Evolutionary conservation across 1,140 invertebrate species (phyloP), one percentile per base, ranked within the genome.

Genomic region (Dreissena rostriformis): DNA sequence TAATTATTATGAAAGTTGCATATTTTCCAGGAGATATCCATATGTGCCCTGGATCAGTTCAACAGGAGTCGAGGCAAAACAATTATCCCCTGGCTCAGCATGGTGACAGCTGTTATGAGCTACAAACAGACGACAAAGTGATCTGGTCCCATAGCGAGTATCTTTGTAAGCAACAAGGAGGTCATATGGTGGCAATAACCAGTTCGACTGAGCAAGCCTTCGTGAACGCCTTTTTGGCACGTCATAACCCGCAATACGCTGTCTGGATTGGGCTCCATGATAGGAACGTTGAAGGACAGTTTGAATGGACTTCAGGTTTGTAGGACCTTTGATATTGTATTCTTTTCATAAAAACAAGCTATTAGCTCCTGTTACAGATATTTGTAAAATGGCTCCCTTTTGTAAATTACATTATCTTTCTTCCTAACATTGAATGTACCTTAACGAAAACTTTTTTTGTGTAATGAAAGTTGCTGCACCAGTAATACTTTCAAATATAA

Each of bases 241-340:
- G 24, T 4, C 26, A 80, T 24, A 52, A 28, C 11, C 49, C 49
- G 2, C 28, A 61, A n/a, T 22, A 80, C 71, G 66, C 77, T 11
- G 77, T 80, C 14, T 80, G 77, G 77, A 70, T 80, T 71, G 77
- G 68, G 0, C 51, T 80, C n/a, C 29, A 66, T 22, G 77, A 80
- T 26, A 17, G 15, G n/a, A 70, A 71, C 24, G 10, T 22, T 17
- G 77, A 80, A 67, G 77, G 67, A 22, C 22, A 29, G 0, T 71
- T 80, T 14, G 10, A 71, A 29, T 80, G 77, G 77, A 57, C 52
- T 11, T 68, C 77, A 55, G 66, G 77, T 80, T n/a, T n/a, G n/a
- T n/a, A n/a, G n/a, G n/a, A 53, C 17, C n/a, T n/a, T n/a, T n/a
- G n/a, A n/a, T n/a, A n/a, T n/a, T n/a, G n/a, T n/a, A n/a, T n/a